These are phyloP conservation scores for Triplophysa siluroides DNA, from an alignment of 2,113 vertebrate species.

Conservation along the genomic window DNA sequence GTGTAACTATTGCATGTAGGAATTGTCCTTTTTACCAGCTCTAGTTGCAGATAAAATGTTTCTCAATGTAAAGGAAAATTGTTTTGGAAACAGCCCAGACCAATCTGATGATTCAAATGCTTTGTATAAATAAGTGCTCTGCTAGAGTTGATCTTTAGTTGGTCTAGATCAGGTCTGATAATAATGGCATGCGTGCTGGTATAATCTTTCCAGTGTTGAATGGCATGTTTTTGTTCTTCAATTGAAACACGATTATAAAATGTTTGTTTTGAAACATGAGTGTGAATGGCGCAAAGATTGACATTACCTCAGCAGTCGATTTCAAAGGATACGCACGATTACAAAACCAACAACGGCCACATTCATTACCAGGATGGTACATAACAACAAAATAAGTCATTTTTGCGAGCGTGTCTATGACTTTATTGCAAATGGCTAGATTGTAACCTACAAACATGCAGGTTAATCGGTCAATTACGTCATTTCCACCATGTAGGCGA, in stretches of 20 bases:
- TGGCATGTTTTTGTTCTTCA: slow-evolving; percentile 59
- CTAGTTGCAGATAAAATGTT: background rate
- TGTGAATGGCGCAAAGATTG: background rate
- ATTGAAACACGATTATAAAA: slow-evolving; percentile 60
- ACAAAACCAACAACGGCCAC: slow-evolving; percentile 22
- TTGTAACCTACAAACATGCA: too few relatives aligned
- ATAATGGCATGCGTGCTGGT: slow-evolving; percentile 28
- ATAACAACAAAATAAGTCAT: background rate
- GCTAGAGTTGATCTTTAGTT: slow-evolving; percentile 5
- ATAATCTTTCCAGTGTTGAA: slow-evolving; percentile 22
- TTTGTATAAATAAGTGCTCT: slow-evolving; percentile 13
- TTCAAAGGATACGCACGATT: slow-evolving; percentile 35
- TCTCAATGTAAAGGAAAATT: background rate
- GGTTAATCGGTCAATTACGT: too few relatives aligned
- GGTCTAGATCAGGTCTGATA: slow-evolving; percentile 26
- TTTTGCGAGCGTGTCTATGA: background rate
- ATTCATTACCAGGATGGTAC: background rate
- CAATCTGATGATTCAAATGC: background rate
- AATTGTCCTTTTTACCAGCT: background rate
- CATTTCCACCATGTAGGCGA: too few relatives aligned
- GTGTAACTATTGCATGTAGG: background rate
- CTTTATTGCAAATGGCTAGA: background rate
- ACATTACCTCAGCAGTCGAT: background rate
- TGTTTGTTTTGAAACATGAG: slow-evolving; percentile 56
- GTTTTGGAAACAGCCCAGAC: slow-evolving; percentile 3